phyloP scores from a whole-genome alignment of 2,797 vertebrate species.

The Ctenopoma kingsleyae region DNA sequence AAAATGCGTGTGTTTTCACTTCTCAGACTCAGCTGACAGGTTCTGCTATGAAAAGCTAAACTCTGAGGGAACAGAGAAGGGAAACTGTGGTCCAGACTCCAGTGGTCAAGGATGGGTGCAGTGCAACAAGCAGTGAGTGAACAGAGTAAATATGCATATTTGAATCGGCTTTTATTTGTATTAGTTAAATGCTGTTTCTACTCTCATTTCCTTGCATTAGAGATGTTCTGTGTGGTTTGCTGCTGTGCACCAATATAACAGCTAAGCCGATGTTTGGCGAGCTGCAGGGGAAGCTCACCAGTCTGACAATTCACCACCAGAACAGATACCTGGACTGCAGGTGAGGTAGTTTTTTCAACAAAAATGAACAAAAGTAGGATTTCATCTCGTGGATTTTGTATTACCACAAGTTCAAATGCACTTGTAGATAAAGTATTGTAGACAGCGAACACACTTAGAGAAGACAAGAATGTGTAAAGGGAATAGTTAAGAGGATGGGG shows the following conservation, averaged over 20 bases:
- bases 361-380: neutral
- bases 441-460: too few species aligned
- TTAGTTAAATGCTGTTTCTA: neutral
- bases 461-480: too few species aligned
- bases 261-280: constrained; percentile 89
- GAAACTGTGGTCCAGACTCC: constrained; percentile 92
- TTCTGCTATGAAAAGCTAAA: constrained; percentile 98
- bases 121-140: constrained; percentile 95
- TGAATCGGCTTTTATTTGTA: neutral
- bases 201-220: constrained; percentile 68
- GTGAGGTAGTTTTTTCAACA: constrained; percentile 70
- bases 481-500: too few species aligned
- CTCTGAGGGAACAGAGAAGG: constrained; percentile 93
- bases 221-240: constrained; percentile 95
- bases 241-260: constrained; percentile 93
- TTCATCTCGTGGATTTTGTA: too few species aligned
- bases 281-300: constrained; percentile 90
- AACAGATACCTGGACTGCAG: constrained; percentile 96
- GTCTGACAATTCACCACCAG: constrained; percentile 94
- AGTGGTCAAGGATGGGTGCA: constrained; percentile 90
- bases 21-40: constrained; percentile 90
- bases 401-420: too few species aligned
- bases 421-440: too few species aligned
- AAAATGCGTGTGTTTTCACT: neutral
- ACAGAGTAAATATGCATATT: neutral